Evolutionary conservation across 2,797 vertebrate species (phyloP).

Genomic region (Oreochromis mossambicus): DNA sequence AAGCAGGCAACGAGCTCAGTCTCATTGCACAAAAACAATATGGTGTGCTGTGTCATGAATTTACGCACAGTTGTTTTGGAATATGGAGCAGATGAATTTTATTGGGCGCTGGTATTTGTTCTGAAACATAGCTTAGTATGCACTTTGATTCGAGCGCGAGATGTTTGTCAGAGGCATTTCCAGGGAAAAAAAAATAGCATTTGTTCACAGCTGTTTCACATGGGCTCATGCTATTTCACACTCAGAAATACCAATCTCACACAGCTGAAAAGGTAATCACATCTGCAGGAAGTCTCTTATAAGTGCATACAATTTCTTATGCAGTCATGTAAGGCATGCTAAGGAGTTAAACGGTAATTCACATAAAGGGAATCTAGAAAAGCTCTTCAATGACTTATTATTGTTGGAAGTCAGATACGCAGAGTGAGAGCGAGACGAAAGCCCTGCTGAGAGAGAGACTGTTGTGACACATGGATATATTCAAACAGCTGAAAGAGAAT

Average conservation of each 20-base stretch:
- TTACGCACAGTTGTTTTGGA: slow-evolving; percentile 41
- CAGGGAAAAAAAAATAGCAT: slow-evolving; percentile 30
- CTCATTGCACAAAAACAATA: slow-evolving; percentile 47
- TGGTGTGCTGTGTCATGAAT: slow-evolving; percentile 43
- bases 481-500: slow-evolving; percentile 41
- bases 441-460: slow-evolving; percentile 24
- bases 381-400: slow-evolving; percentile 40
- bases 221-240: slow-evolving; percentile 59
- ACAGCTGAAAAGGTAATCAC: slow-evolving; percentile 60
- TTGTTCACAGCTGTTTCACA: slow-evolving; percentile 57
- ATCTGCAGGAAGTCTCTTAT: slow-evolving; percentile 56
- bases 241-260: slow-evolving; percentile 57
- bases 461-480: slow-evolving; percentile 47
- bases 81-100: slow-evolving; percentile 23
- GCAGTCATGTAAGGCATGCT: slow-evolving; percentile 45
- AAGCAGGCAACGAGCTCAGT: slow-evolving; percentile 16
- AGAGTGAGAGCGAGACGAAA: background rate
- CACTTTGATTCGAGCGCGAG: slow-evolving; percentile 50
- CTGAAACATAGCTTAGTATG: slow-evolving; percentile 42
- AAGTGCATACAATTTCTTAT: slow-evolving; percentile 30
- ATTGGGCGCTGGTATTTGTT: slow-evolving; percentile 37
- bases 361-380: slow-evolving; percentile 41
- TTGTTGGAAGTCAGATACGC: slow-evolving; percentile 44
- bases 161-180: slow-evolving; percentile 53
- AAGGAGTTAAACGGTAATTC: slow-evolving; percentile 50